Evolutionary conservation across 2,113 vertebrate species (phyloP).

Genomic region (Eulemur macaco): DNA sequence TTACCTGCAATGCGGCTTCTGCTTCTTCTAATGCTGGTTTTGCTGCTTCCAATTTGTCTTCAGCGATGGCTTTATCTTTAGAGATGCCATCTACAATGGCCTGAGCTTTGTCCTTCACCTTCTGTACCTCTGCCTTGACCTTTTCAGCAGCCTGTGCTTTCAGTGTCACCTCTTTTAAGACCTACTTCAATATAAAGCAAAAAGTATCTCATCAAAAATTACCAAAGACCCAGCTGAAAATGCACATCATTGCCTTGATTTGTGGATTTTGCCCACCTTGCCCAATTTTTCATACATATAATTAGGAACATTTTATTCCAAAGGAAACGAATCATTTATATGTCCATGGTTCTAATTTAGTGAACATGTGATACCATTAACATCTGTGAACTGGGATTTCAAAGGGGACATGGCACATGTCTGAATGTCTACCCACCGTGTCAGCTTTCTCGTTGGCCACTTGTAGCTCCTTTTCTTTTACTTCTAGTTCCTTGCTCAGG

Average conservation of each 20-base stretch:
- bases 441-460: constrained; percentile 96
- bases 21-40: constrained; percentile 95
- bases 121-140: constrained; percentile 95
- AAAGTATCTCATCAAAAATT: not conserved
- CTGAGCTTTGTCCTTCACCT: constrained; percentile 97
- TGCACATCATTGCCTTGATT: not conserved
- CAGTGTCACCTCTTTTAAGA: constrained; percentile 95
- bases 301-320: not conserved
- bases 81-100: constrained; percentile 95
- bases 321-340: not conserved
- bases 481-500: constrained; percentile 93
- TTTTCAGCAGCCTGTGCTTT: constrained; percentile 96
- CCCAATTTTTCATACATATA: not conserved
- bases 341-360: not conserved
- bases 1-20: constrained; percentile 93
- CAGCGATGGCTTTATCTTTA: constrained; percentile 93
- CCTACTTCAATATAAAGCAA: constrained; percentile 82
- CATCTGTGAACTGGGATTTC: not conserved
- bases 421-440: constrained; percentile 83
- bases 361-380: accelerated
- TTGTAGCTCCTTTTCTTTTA: constrained; percentile 95
- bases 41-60: constrained; percentile 93
- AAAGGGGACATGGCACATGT: accelerated
- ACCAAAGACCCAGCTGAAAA: constrained; percentile 3
- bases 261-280: not conserved